Conservation (phyloP, 2,113 vertebrate species). For the Platichthys flesus region DNA sequence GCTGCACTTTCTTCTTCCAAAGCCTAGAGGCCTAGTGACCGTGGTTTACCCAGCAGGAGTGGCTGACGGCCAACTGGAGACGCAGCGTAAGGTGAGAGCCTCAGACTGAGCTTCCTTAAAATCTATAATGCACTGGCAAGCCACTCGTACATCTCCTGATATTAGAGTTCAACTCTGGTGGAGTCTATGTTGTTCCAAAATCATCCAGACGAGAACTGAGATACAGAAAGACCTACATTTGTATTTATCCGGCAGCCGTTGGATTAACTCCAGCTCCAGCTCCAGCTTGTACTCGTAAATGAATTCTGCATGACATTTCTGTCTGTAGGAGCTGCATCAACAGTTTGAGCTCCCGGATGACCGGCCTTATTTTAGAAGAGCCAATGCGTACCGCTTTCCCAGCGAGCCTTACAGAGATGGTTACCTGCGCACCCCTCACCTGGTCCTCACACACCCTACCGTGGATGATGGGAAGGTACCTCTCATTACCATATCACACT, state of each 20-base stretch:
- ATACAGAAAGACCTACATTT: not conserved
- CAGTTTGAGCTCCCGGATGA: conserved; percentile 86
- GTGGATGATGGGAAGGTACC: conserved; percentile 84
- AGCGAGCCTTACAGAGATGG: conserved; percentile 91
- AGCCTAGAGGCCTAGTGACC: conserved; percentile 83
- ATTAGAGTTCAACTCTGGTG: not conserved
- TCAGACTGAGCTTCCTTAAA: not conserved
- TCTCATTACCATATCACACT: not conserved
- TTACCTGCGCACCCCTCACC: conserved; percentile 92
- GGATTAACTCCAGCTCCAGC: not conserved
- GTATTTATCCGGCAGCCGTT: not conserved
- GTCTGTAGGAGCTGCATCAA: conserved; percentile 87
- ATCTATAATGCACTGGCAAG: not conserved
- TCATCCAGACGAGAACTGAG: not conserved
- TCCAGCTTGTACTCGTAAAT: not conserved
- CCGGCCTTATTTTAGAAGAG: conserved; percentile 90
- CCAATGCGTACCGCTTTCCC: conserved; percentile 91
- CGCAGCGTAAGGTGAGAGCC: conserved; percentile 84
- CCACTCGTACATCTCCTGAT: not conserved
- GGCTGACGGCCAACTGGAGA: conserved; percentile 86
- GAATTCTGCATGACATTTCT: not conserved
- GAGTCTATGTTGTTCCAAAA: no score
- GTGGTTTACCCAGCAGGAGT: conserved; percentile 89
- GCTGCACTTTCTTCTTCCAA: conserved; percentile 92
- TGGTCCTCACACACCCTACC: conserved; percentile 84